Evolutionary conservation across 64 coral and sea anemone genomes (phyloP).

Genomic region (Stylophora pistillata): DNA sequence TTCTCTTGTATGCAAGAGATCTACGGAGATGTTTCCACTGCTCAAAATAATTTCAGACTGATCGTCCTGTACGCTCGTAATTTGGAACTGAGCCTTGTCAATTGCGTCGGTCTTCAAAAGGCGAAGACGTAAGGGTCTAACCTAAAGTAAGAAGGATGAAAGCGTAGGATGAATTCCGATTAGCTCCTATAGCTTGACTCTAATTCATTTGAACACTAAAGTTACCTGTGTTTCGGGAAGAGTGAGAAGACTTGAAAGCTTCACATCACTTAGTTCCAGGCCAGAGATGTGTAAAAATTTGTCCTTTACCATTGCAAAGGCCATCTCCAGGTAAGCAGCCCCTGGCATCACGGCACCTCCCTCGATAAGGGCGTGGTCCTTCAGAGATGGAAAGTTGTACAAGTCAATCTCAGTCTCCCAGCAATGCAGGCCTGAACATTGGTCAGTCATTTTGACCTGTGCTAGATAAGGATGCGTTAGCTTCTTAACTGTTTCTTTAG

Average conservation of each 20-base stretch:
- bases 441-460: conserved; percentile 9
- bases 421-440: conserved; percentile 40
- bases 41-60: conserved; percentile 23
- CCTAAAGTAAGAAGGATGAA: background rate
- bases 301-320: conserved; percentile 69
- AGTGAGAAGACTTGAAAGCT: conserved; percentile 53
- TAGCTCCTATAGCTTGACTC: no score
- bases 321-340: conserved; percentile 70
- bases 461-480: conserved; percentile 47
- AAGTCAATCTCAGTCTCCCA: conserved; percentile 74
- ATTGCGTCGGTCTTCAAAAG: background rate
- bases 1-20: background rate
- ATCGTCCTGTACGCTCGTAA: conserved; percentile 41
- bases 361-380: conserved; percentile 58
- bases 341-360: conserved; percentile 69
- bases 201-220: no score
- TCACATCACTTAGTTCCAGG: conserved; percentile 51
- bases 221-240: conserved; percentile 59
- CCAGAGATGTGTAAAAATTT: conserved; percentile 22
- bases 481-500: background rate
- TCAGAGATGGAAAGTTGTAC: conserved; percentile 35
- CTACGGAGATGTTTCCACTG: conserved; percentile 7
- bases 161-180: background rate
- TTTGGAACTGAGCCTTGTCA: background rate
- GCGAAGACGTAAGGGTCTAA: conserved; percentile 42